Conservation (phyloP, 2,113 vertebrate genomes). For the Pygoscelis adeliae region DNA sequence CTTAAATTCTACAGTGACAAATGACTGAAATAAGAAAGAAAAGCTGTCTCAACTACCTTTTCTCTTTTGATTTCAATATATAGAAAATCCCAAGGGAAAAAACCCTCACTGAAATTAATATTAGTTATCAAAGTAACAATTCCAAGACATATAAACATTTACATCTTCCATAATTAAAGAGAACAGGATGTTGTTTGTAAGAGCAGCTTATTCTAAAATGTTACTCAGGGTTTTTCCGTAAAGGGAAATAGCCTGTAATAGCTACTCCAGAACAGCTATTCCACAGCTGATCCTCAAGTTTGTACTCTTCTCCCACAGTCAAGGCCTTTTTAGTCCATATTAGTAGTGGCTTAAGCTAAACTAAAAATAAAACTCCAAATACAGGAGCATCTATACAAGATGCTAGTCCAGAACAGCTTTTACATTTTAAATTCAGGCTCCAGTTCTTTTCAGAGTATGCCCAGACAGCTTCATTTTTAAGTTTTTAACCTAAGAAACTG, state of each 20-base stretch:
- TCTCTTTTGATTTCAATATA: neutral
- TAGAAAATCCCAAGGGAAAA: conserved; percentile 24
- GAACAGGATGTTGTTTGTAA: neutral
- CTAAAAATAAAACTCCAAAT: neutral
- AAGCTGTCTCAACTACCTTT: neutral
- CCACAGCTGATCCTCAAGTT: neutral
- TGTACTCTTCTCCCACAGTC: neutral
- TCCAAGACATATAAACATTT: conserved; percentile 2
- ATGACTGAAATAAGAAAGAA: conserved; percentile 4
- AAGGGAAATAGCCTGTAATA: neutral
- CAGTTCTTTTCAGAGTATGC: neutral
- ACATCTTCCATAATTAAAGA: conserved; percentile 18
- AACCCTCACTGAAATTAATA: neutral
- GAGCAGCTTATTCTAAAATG: neutral
- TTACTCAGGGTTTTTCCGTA: neutral
- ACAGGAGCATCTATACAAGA: neutral
- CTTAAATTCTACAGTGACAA: conserved; percentile 28
- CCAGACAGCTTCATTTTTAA: neutral
- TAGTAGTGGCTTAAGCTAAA: neutral
- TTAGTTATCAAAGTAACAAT: neutral
- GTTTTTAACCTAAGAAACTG: neutral
- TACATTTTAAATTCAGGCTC: neutral
- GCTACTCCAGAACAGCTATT: neutral
- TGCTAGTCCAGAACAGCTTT: neutral
- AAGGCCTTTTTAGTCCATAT: neutral